Evolutionary conservation across 1,140 invertebrate species (phyloP).

Genomic region (Phortica variegata): DNA sequence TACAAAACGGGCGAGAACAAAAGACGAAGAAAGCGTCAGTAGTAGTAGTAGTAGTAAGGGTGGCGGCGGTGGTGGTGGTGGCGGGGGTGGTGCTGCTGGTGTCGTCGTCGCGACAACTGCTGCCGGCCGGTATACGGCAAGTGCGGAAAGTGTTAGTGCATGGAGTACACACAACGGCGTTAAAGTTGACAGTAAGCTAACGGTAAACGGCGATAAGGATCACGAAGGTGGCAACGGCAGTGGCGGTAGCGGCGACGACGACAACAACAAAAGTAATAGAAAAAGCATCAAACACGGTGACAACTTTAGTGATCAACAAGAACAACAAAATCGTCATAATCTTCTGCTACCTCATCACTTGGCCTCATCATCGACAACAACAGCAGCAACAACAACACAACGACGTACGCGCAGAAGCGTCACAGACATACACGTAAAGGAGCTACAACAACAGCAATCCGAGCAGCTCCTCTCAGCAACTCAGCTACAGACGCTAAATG

Average conservation of each 20-base stretch:
- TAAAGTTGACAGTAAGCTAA: no score
- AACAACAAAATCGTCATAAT: slow-evolving; percentile 5
- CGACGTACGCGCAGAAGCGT: no score
- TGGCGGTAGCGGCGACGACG: slow-evolving; percentile 8
- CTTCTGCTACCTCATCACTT: slow-evolving; percentile 2
- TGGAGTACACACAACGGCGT: slow-evolving; percentile 2
- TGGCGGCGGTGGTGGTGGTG: slow-evolving; percentile 19
- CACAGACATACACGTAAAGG: no score
- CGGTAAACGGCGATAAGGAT: no score
- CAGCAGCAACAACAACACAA: slow-evolving; percentile 1
- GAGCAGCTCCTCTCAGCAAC: no score
- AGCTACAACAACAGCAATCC: no score
- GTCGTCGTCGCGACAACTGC: no score
- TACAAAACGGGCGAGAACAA: slow-evolving; percentile 47
- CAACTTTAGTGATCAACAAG: slow-evolving; percentile 40
- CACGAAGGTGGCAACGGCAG: slow-evolving; percentile 4
- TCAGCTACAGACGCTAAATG: no score
- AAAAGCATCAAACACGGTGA: slow-evolving; percentile 6
- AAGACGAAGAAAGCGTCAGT: slow-evolving; percentile 38
- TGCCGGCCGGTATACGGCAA: no score
- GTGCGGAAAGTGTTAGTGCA: slow-evolving; percentile 35
- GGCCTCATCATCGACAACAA: slow-evolving; percentile 9
- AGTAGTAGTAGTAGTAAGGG: slow-evolving; percentile 30
- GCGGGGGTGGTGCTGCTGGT: slow-evolving; percentile 20
- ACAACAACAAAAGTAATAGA: slow-evolving; percentile 3